A percentile compares a stretch with the other conserved stretches of the same genome.
Evolutionary conservation across 2,113 vertebrate genomes (phyloP).

Genomic region (Tenrec ecaudatus): DNA sequence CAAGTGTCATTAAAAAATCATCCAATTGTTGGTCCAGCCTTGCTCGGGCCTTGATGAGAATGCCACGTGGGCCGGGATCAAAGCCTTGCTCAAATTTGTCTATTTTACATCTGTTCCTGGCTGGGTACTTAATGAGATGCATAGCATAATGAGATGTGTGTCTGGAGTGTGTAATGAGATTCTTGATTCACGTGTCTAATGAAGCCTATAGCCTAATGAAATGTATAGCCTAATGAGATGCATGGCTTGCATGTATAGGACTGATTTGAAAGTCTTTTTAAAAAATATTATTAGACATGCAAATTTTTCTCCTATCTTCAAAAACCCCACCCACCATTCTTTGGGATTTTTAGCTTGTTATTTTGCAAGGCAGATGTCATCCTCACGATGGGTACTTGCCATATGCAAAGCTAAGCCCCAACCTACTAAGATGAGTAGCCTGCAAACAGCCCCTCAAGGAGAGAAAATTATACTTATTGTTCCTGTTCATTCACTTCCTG

Average conservation of each 20-base stretch:
- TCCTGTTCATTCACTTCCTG: neutral
- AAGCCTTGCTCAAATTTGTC: conserved; percentile 76
- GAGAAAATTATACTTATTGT: neutral
- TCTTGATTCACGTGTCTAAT: conserved; percentile 82
- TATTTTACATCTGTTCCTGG: conserved; percentile 81
- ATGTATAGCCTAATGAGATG: conserved; percentile 78
- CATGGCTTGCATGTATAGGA: conserved; percentile 64
- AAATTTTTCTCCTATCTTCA: conserved; percentile 31
- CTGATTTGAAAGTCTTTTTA: conserved; percentile 65
- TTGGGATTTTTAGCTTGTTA: neutral
- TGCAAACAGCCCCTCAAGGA: neutral
- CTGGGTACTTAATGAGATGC: conserved; percentile 80
- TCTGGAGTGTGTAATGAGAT: conserved; percentile 83
- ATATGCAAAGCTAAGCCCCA: neutral
- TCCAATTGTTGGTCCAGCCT: conserved; percentile 78
- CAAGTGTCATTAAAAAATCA: conserved; percentile 80
- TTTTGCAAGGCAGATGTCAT: conserved; percentile 35
- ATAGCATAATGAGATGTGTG: conserved; percentile 82
- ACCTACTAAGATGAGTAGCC: neutral
- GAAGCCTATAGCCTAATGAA: conserved; percentile 82
- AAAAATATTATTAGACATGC: conserved; percentile 48
- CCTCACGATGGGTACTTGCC: neutral
- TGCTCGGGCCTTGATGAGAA: conserved; percentile 69
- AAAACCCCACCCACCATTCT: conserved; percentile 48
- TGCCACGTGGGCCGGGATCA: conserved; percentile 76